phyloP scores from a whole-genome alignment of 2,113 vertebrate species.

The Otis tarda region DNA sequence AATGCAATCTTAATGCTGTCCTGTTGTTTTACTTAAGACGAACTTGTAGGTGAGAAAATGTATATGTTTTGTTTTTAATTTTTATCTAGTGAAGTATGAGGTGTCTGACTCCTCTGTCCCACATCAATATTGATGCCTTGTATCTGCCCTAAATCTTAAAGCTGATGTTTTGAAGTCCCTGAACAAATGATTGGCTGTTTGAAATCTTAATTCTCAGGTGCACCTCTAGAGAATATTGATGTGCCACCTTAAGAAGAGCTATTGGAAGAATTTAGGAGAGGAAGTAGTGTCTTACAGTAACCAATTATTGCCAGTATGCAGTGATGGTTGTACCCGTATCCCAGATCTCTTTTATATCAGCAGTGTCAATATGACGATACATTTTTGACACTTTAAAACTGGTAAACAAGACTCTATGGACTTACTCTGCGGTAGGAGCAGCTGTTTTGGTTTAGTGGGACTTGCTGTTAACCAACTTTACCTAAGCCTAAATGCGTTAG shows the following conservation, averaged over 20 bases:
- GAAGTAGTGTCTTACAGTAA: not conserved
- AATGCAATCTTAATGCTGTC: not conserved
- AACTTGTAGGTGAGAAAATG: not conserved
- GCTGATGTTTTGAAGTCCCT: not conserved
- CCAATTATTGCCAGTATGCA: not conserved
- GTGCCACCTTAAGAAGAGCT: not conserved
- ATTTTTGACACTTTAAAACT: not conserved
- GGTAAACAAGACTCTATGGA: not conserved
- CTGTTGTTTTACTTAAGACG: not conserved
- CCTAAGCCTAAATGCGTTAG: not conserved
- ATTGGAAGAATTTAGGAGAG: not conserved
- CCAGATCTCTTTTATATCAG: not conserved
- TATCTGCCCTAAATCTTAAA: not conserved
- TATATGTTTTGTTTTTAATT: not conserved
- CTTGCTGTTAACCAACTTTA: not conserved
- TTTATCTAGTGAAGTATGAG: not conserved
- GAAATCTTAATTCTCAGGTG: accelerated
- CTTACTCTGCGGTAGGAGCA: not conserved
- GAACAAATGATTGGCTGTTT: not conserved
- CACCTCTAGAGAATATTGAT: not conserved
- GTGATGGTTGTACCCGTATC: not conserved
- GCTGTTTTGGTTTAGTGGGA: not conserved
- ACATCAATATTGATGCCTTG: not conserved
- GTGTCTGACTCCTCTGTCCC: not conserved
- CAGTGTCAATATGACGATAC: not conserved